phyloP scores from a whole-genome alignment of 2,113 vertebrate species.

The Ammodytes dubius region DNA sequence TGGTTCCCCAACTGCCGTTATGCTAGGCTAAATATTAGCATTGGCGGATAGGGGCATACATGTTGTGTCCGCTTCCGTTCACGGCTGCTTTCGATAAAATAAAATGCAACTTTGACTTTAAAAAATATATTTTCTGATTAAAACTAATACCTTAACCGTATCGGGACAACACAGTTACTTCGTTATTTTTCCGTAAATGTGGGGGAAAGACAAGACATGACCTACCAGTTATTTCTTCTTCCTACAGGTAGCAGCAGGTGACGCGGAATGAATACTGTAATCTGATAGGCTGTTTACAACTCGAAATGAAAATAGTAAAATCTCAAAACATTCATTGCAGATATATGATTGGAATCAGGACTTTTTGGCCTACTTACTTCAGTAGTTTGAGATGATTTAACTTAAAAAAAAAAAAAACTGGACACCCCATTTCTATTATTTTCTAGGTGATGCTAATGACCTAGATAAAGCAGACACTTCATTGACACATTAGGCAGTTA shows the following conservation, averaged over 20 bases:
- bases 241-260: background rate
- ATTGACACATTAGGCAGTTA: slow-evolving; percentile 1
- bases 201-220: background rate
- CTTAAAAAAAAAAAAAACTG: background rate
- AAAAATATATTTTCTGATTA: background rate
- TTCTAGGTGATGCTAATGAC: background rate
- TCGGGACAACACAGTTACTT: accelerated
- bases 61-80: background rate
- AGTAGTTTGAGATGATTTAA: background rate
- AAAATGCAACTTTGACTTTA: background rate
- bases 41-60: background rate
- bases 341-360: background rate
- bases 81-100: background rate
- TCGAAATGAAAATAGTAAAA: background rate
- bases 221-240: slow-evolving; percentile 11
- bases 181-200: background rate
- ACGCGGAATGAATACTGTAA: background rate
- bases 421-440: background rate
- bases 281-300: slow-evolving; percentile 52
- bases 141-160: background rate
- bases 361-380: too few relatives aligned
- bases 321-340: background rate
- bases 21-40: slow-evolving; percentile 1
- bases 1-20: background rate
- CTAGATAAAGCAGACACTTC: background rate